These are phyloP conservation scores for Diogma glabrata DNA, from an alignment of 2,888 invertebrate genomes.

Conservation along the genomic window DNA sequence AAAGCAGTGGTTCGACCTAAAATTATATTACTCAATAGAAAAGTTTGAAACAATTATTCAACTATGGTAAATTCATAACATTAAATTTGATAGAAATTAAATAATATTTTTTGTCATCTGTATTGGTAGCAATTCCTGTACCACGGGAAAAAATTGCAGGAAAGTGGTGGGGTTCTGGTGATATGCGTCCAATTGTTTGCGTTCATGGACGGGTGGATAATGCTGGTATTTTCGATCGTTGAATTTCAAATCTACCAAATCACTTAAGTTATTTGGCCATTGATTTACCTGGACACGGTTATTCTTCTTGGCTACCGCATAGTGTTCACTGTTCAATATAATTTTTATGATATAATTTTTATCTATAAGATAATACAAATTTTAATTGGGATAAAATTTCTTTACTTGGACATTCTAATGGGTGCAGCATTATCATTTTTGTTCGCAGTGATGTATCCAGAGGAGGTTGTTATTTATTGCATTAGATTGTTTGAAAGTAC, in stretches of 20 bases:
- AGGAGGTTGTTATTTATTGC: conserved; percentile 33
- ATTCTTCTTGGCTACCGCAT: conserved; percentile 52
- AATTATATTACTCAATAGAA: too few relatives aligned
- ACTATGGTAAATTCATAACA: too few relatives aligned
- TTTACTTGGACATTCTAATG: conserved; percentile 57
- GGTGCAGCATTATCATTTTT: conserved; percentile 50
- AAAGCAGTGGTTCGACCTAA: too few relatives aligned
- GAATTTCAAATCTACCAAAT: conserved; percentile 47
- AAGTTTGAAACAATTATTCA: too few relatives aligned
- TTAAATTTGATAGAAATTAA: too few relatives aligned
- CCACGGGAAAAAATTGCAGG: conserved; percentile 58
- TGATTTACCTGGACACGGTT: conserved; percentile 63
- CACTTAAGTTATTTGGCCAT: conserved; percentile 45
- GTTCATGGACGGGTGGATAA: conserved; percentile 75
- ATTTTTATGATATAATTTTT: conserved; percentile 35
- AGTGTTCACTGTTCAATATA: conserved; percentile 45
- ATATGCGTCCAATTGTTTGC: conserved; percentile 50
- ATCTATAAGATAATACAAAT: conserved; percentile 46
- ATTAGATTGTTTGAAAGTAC: conserved; percentile 32
- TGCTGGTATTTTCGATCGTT: conserved; percentile 59
- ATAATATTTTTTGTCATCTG: too few relatives aligned
- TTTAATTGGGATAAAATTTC: conserved; percentile 60
- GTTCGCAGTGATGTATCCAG: conserved; percentile 47
- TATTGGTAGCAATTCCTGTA: conserved; percentile 52
- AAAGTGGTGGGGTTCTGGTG: conserved; percentile 56